A percentile compares a stretch with the other conserved stretches of the same genome.
These are phyloP conservation scores for Drosophila kohkoa DNA, from an alignment of 1,140 invertebrate genomes.

Conservation along the genomic window DNA sequence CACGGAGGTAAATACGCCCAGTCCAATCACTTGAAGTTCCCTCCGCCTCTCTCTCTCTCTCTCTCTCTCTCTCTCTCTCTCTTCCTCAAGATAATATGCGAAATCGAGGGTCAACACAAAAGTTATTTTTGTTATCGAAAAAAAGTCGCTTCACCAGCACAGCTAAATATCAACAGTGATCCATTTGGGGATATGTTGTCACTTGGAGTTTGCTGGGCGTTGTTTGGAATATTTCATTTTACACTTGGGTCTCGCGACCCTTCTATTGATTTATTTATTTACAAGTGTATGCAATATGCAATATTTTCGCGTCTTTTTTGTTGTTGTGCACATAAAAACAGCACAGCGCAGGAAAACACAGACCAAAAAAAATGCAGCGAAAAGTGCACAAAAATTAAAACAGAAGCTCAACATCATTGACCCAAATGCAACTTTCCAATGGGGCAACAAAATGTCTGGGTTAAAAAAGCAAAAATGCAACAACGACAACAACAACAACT, in stretches of 20 bases:
- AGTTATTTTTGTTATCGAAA: neutral
- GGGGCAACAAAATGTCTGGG: conserved; percentile 25
- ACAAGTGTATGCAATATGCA: conserved; percentile 47
- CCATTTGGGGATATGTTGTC: conserved; percentile 17
- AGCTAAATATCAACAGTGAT: conserved; percentile 12
- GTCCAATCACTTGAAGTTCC: conserved; percentile 25
- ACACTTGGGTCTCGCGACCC: conserved; percentile 16
- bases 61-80: conserved; percentile 2
- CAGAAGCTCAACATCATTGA: conserved; percentile 54
- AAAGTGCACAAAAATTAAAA: conserved; percentile 36
- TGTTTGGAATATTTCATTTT: conserved; percentile 23
- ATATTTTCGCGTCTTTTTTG: conserved; percentile 30
- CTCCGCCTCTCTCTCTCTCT: neutral
- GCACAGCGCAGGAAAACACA: no score
- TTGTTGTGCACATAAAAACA: conserved; percentile 36
- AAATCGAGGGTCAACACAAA: neutral
- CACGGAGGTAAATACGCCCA: conserved; percentile 11
- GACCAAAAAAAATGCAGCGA: neutral
- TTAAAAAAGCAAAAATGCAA: conserved; percentile 10
- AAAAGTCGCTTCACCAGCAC: no score
- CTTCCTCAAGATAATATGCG: conserved; percentile 20
- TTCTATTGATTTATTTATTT: conserved; percentile 53
- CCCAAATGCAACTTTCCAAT: conserved; percentile 47
- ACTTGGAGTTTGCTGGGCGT: conserved; percentile 14
- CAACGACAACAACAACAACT: neutral